These are phyloP conservation scores for Rousettus leschenaultii DNA, from an alignment of 2,113 vertebrate species.

Conservation along the genomic window DNA sequence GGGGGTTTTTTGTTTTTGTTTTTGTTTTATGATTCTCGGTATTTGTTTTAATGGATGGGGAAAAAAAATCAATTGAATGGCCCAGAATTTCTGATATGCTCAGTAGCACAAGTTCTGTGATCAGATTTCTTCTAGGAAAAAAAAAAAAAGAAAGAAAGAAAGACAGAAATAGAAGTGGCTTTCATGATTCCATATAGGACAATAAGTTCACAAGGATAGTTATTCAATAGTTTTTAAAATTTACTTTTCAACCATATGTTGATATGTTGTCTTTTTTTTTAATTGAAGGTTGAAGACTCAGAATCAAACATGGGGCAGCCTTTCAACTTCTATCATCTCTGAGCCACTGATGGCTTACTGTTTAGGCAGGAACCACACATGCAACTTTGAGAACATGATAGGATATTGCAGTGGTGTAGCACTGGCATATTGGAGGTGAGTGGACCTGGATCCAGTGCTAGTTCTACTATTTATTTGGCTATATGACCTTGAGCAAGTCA, in stretches of 20 bases:
- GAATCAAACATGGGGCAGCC: background rate
- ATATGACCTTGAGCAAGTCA: background rate
- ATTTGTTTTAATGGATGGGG: background rate
- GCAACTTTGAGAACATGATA: background rate
- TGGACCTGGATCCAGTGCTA: too few species aligned
- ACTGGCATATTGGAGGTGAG: accelerated
- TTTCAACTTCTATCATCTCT: background rate
- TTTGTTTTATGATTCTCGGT: background rate
- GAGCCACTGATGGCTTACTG: background rate
- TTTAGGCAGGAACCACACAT: background rate
- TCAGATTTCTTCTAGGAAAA: background rate
- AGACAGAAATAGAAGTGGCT: background rate
- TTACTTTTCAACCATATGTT: background rate
- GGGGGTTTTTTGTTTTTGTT: too few species aligned
- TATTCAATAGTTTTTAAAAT: background rate
- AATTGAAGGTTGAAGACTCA: background rate
- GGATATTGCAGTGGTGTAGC: accelerated
- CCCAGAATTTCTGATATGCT: background rate
- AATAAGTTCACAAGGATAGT: background rate
- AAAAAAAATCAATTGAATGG: background rate
- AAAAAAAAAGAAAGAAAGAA: background rate
- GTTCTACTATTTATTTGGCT: background rate
- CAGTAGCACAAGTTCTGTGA: background rate
- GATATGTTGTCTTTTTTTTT: background rate
- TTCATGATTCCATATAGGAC: background rate